phyloP scores from a whole-genome alignment of 1,140 invertebrate species.

The Hetaerina americana region DNA sequence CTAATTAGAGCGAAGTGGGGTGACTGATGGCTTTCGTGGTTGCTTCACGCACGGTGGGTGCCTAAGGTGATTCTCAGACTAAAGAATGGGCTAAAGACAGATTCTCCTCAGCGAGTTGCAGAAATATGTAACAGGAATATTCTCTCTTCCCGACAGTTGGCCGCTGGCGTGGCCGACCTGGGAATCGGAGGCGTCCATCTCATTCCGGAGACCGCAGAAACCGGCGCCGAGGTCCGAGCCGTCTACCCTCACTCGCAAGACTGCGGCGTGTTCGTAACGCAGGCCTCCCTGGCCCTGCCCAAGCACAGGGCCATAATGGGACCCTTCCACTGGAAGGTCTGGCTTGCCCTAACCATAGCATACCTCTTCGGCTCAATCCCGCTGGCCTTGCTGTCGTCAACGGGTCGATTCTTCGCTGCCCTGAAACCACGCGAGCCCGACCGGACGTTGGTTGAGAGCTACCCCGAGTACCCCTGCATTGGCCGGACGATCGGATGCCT shows the following conservation, averaged over 20 bases:
- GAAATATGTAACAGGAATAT: too few relatives aligned
- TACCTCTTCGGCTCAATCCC: constrained; percentile 59
- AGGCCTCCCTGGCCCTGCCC: constrained; percentile 56
- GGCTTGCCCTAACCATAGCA: constrained; percentile 49
- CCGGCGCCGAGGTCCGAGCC: neutral
- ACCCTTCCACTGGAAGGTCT: constrained; percentile 61
- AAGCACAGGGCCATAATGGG: constrained; percentile 68
- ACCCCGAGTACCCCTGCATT: too few relatives aligned
- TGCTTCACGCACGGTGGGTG: too few relatives aligned
- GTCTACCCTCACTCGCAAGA: constrained; percentile 34
- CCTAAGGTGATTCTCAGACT: too few relatives aligned
- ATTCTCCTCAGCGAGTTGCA: too few relatives aligned
- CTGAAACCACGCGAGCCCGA: too few relatives aligned
- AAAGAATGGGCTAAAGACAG: too few relatives aligned
- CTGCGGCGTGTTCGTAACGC: constrained; percentile 57
- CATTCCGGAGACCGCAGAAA: neutral
- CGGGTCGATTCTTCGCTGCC: too few relatives aligned
- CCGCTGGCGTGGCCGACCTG: neutral
- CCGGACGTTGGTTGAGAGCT: too few relatives aligned
- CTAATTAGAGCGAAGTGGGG: too few relatives aligned
- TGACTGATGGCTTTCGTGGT: too few relatives aligned
- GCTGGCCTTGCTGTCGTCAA: constrained; percentile 34
- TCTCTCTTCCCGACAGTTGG: neutral
- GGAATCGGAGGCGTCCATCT: neutral
- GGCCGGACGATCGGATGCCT: too few relatives aligned